Evolutionary conservation across 2,797 vertebrate species (phyloP).

Genomic region (Paratrypauchen microcephalus): DNA sequence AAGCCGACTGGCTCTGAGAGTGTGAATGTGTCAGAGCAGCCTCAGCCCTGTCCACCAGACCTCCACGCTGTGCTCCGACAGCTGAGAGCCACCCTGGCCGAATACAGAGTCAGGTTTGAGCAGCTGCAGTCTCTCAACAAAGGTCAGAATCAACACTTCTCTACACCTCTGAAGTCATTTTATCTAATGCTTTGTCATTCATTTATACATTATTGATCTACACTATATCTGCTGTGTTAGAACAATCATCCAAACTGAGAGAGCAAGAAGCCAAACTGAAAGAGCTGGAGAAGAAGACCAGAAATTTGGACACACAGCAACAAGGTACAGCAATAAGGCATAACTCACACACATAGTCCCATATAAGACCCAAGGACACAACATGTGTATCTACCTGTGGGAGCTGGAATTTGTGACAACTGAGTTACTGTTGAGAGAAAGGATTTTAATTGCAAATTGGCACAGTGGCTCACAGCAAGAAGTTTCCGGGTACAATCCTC

Average conservation of each 20-base stretch:
- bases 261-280: no score
- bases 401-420: no score
- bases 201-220: neutral
- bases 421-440: no score
- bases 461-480: no score
- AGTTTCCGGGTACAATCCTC: no score
- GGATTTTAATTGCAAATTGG: no score
- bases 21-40: neutral
- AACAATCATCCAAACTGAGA: conserved; percentile 24
- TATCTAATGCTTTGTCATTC: neutral
- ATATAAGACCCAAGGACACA: no score
- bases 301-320: neutral
- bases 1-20: neutral
- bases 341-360: no score
- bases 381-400: no score
- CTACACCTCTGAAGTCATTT: no score
- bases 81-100: neutral
- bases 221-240: conserved; percentile 4
- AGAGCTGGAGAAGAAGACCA: conserved; percentile 33
- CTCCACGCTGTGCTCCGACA: conserved; percentile 2
- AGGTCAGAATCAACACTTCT: neutral
- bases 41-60: neutral
- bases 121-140: neutral
- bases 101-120: neutral
- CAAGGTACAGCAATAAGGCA: no score